phyloP scores from a whole-genome alignment of 2,797 vertebrate genomes.

The Darevskia mixta region DNA sequence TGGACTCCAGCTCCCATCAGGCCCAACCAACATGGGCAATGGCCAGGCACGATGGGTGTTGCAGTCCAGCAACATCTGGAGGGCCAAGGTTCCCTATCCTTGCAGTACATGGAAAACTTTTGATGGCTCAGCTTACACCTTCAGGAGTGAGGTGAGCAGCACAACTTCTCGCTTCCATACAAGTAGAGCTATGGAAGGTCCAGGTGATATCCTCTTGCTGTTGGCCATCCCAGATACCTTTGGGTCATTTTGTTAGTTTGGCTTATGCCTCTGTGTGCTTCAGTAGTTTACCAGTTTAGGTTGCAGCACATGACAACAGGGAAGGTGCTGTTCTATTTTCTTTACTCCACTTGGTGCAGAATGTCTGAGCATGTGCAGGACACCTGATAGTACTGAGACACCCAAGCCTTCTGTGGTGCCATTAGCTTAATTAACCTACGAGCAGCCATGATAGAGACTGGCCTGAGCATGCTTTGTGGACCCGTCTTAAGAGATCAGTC shows the following conservation, averaged over 20 bases:
- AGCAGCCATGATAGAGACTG: not conserved
- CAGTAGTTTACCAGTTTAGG: too few relatives aligned
- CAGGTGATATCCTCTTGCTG: not conserved
- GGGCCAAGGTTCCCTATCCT: not conserved
- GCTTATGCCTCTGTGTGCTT: not conserved
- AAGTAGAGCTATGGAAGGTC: not conserved
- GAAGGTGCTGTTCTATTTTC: not conserved
- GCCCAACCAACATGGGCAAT: too few relatives aligned
- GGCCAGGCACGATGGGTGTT: too few relatives aligned
- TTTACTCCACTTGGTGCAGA: not conserved
- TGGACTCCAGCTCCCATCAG: too few relatives aligned
- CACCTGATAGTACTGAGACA: conserved; percentile 11
- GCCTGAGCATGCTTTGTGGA: not conserved
- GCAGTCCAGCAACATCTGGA: not conserved
- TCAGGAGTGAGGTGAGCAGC: not conserved
- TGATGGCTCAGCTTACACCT: not conserved
- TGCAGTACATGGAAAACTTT: not conserved
- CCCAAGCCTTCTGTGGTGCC: conserved; percentile 1
- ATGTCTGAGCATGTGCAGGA: not conserved
- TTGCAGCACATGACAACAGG: too few relatives aligned
- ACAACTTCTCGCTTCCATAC: too few relatives aligned
- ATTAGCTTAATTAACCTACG: conserved; percentile 38
- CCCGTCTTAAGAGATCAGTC: not conserved
- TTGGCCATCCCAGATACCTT: not conserved
- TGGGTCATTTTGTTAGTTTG: not conserved